Percentiles rank a stretch among this genome's conserved stretches.
These are phyloP conservation scores for Corythoichthys intestinalis DNA, from an alignment of 2,113 vertebrate genomes.

Conservation along the genomic window DNA sequence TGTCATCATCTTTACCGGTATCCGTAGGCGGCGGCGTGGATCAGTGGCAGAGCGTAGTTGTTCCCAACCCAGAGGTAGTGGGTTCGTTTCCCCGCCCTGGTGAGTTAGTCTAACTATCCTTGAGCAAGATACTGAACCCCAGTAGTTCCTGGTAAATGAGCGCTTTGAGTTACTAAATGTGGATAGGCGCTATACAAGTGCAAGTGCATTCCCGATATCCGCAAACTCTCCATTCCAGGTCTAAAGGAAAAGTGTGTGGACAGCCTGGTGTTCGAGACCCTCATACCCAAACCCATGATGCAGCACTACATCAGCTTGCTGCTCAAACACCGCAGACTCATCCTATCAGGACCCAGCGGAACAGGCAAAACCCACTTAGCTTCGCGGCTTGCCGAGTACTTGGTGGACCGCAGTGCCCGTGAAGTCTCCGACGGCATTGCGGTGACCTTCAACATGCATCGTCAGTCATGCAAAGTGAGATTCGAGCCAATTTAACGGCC, in stretches of 20 bases:
- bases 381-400: constrained; percentile 88
- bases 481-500: not conserved
- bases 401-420: constrained; percentile 91
- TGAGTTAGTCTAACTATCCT: too few species aligned
- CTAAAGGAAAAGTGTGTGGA: constrained; percentile 96
- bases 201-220: too few species aligned
- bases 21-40: too few species aligned
- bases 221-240: constrained; percentile 64
- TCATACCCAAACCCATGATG: constrained; percentile 98
- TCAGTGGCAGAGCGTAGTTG: too few species aligned
- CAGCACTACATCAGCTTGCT: constrained; percentile 96
- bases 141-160: too few species aligned
- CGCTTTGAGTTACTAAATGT: too few species aligned
- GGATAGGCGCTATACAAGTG: too few species aligned
- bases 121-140: too few species aligned
- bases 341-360: constrained; percentile 92
- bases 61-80: too few species aligned
- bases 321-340: constrained; percentile 90
- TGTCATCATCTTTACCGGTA: too few species aligned
- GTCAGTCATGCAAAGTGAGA: constrained; percentile 95
- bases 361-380: constrained; percentile 93
- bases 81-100: too few species aligned
- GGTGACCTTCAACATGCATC: constrained; percentile 96
- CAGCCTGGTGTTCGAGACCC: constrained; percentile 92
- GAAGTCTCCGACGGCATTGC: constrained; percentile 84